Percentiles rank a stretch among this genome's conserved stretches.
Evolutionary conservation across 2,113 vertebrate genomes (phyloP).

Genomic region (Poecilia latipinna): DNA sequence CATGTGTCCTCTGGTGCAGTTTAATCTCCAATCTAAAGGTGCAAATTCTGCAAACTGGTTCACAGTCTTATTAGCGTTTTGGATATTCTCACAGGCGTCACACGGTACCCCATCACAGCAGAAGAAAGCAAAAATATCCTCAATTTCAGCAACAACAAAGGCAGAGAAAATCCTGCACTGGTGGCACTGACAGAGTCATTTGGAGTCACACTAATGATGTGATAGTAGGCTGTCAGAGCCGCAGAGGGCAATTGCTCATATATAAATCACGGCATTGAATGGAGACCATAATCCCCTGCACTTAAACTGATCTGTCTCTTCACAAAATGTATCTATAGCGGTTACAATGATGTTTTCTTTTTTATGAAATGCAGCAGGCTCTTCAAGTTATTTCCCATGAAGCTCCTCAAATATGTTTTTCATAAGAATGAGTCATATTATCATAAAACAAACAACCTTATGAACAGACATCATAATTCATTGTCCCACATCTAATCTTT

Average conservation of each 20-base stretch:
- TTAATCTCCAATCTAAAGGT: not conserved
- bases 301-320: not conserved
- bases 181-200: slow-evolving; percentile 26
- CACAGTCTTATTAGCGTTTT: not conserved
- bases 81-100: not conserved
- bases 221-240: slow-evolving; percentile 12
- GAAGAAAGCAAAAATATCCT: not conserved
- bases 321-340: not conserved
- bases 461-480: too few relatives aligned
- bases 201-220: slow-evolving; percentile 15
- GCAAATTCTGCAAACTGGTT: not conserved
- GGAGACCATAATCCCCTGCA: not conserved
- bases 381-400: not conserved
- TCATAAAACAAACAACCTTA: not conserved
- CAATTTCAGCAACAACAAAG: not conserved
- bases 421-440: not conserved
- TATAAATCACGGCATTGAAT: slow-evolving; percentile 11
- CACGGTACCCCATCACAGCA: not conserved
- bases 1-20: not conserved
- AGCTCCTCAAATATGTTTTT: not conserved
- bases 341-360: not conserved
- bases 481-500: too few relatives aligned
- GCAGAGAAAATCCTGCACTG: not conserved
- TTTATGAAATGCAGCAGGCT: not conserved
- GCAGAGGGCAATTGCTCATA: slow-evolving; percentile 10